Conservation (phyloP, 2,113 vertebrate species). For the Prolemur simus region DNA sequence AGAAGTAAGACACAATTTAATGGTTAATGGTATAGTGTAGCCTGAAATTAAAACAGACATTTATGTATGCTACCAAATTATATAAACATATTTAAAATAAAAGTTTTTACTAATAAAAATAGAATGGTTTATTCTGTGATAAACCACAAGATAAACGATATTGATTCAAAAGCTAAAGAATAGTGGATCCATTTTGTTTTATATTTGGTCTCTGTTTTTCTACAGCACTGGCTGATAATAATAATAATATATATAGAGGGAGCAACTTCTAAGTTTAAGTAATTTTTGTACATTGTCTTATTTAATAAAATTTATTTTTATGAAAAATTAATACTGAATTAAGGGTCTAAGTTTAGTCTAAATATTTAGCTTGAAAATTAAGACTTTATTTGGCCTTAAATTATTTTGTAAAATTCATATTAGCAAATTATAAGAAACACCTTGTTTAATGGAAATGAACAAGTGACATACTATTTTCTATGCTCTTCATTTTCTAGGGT, state of each 20-base stretch:
- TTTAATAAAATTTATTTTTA: neutral
- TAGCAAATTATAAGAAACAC: neutral
- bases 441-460: constrained; percentile 48
- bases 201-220: neutral
- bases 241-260: neutral
- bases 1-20: neutral
- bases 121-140: neutral
- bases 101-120: neutral
- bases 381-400: neutral
- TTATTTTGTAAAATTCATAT: neutral
- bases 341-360: neutral
- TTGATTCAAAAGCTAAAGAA: neutral
- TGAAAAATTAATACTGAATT: neutral
- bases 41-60: neutral
- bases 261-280: neutral
- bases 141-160: neutral
- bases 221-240: neutral
- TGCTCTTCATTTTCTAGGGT: constrained; percentile 29
- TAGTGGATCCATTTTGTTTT: neutral
- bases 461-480: constrained; percentile 18
- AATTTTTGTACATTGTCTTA: neutral
- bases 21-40: neutral
- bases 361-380: constrained; percentile 49
- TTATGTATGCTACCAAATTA: neutral
- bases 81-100: neutral